Conservation (phyloP, 2,113 vertebrate species). For the Ramphastos sulfuratus region DNA sequence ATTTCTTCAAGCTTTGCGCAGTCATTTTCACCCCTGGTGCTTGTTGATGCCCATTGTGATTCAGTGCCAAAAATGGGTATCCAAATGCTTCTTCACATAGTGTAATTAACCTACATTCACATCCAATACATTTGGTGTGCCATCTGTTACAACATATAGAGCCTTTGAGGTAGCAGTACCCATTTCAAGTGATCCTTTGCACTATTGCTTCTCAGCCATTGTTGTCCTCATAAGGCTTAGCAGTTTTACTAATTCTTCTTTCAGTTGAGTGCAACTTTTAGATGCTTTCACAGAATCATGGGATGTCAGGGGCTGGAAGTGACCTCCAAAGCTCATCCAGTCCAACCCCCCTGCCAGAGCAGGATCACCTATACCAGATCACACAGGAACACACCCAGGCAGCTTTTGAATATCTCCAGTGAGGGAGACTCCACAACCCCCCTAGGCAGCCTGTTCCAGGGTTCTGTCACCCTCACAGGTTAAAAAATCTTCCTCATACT, state of each 20-base stretch:
- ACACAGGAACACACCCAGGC: no score
- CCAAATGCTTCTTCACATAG: slow-evolving; percentile 39
- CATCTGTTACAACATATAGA: slow-evolving; percentile 3
- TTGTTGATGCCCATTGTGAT: background rate
- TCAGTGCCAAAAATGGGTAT: background rate
- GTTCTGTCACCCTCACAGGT: no score
- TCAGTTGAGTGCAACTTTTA: background rate
- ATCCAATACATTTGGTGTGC: background rate
- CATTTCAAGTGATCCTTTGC: background rate
- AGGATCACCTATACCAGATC: no score
- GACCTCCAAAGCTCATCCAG: no score
- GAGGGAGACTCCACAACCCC: no score
- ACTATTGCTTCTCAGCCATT: background rate
- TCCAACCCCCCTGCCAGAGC: no score
- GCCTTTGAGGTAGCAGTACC: background rate
- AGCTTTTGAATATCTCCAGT: no score
- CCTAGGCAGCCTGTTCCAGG: no score
- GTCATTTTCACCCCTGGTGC: background rate
- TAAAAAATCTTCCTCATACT: no score
- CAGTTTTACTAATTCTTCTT: background rate
- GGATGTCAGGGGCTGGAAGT: no score
- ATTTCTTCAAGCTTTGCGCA: slow-evolving; percentile 16
- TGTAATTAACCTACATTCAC: slow-evolving; percentile 1
- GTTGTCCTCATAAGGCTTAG: background rate
- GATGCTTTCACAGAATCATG: background rate